These are phyloP conservation scores for Polyergus mexicanus DNA, from an alignment of 1,140 invertebrate genomes.

Conservation along the genomic window DNA sequence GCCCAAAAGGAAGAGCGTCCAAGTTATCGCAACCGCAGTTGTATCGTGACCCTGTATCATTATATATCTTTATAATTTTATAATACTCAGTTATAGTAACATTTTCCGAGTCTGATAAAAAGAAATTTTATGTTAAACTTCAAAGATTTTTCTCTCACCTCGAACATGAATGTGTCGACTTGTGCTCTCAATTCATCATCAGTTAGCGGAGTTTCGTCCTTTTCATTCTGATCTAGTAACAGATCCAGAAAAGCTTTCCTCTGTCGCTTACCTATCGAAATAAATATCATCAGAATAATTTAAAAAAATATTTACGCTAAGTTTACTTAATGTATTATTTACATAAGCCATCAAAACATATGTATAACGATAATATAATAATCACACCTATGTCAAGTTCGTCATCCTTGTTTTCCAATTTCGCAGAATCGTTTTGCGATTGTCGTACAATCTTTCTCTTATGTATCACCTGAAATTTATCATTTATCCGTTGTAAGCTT, in stretches of 20 bases:
- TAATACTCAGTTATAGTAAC: neutral
- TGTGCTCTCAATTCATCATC: conserved; percentile 91
- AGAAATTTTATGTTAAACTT: neutral
- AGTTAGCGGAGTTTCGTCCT: conserved; percentile 87
- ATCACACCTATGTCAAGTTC: conserved; percentile 22
- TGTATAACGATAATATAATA: conserved; percentile 3
- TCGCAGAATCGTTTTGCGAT: neutral
- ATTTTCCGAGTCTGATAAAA: neutral
- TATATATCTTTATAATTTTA: neutral
- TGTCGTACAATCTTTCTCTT: conserved; percentile 41
- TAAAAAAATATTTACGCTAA: too few species aligned
- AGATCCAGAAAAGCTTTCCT: conserved; percentile 90
- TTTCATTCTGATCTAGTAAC: conserved; percentile 88
- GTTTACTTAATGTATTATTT: too few species aligned
- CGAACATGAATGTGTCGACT: conserved; percentile 93
- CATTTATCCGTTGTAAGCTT: neutral
- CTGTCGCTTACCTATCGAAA: conserved; percentile 80
- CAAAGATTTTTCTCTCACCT: conserved; percentile 84
- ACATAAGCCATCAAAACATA: neutral
- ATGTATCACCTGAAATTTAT: conserved; percentile 57
- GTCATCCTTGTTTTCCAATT: neutral
- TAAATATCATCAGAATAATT: conserved; percentile 3
- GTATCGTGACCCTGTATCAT: conserved; percentile 88
- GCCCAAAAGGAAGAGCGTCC: conserved; percentile 87
- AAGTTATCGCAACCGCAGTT: conserved; percentile 88